Conservation (phyloP, 1,140 invertebrate species). For the Cotesia chilonis region DNA sequence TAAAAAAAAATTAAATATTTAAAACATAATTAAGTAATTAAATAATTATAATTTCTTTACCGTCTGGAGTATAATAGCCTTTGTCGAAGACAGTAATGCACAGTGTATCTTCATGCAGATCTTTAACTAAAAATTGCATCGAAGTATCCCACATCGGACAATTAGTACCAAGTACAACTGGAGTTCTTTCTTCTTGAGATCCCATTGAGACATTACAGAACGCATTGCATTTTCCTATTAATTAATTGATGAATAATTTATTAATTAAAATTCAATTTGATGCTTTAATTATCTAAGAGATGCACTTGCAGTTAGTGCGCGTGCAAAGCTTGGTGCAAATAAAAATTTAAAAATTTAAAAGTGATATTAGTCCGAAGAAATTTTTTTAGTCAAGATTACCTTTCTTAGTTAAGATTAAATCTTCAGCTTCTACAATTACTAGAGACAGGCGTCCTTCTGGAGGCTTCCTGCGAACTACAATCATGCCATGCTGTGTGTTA, state of each 20-base stretch:
- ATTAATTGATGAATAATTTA: constrained; percentile 34
- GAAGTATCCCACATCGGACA: constrained; percentile 80
- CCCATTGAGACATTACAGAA: constrained; percentile 85
- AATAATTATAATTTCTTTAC: constrained; percentile 59
- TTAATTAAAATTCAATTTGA: constrained; percentile 20
- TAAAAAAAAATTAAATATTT: background rate
- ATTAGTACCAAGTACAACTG: constrained; percentile 68
- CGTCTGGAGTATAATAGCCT: constrained; percentile 81
- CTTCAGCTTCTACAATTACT: constrained; percentile 61
- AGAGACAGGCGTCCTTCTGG: constrained; percentile 61
- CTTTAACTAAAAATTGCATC: constrained; percentile 85
- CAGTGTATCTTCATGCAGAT: constrained; percentile 77
- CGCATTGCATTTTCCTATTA: constrained; percentile 67
- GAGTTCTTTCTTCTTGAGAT: constrained; percentile 78
- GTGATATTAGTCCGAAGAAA: background rate
- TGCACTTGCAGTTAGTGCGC: constrained; percentile 28
- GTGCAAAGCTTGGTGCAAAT: too few relatives aligned
- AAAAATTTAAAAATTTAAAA: background rate
- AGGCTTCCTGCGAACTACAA: constrained; percentile 64
- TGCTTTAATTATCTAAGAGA: background rate
- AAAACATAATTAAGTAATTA: constrained; percentile 34
- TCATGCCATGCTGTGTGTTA: constrained; percentile 54
- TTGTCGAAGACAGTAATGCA: constrained; percentile 83
- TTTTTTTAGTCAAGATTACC: constrained; percentile 45
- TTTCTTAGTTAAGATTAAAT: constrained; percentile 54